Percentiles rank a stretch among this genome's conserved stretches.
Conservation (phyloP, 2,888 invertebrate genomes). For the Temnothorax rugatulus region DNA sequence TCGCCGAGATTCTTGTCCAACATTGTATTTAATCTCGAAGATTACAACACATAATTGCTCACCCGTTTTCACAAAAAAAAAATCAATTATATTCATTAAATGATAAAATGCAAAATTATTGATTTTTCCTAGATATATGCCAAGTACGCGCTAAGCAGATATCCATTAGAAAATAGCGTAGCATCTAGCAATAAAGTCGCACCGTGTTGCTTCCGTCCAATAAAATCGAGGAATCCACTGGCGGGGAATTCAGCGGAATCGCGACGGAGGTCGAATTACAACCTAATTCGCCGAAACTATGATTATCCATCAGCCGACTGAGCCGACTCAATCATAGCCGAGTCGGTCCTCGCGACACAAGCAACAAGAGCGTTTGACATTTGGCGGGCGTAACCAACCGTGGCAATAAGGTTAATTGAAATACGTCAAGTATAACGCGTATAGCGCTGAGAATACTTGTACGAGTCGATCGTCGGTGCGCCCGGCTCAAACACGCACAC, state of each 20-base stretch:
- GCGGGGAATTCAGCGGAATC: background rate
- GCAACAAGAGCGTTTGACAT: slow-evolving; percentile 75
- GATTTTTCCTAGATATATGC: background rate
- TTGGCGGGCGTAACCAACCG: slow-evolving; percentile 79
- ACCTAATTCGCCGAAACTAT: slow-evolving; percentile 45
- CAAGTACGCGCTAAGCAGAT: background rate
- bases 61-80: background rate
- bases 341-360: slow-evolving; percentile 72
- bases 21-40: background rate
- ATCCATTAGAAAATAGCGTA: background rate
- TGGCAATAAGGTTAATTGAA: slow-evolving; percentile 84
- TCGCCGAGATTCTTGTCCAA: background rate
- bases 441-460: slow-evolving; percentile 79
- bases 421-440: slow-evolving; percentile 80
- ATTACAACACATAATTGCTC: background rate
- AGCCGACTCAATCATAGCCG: slow-evolving; percentile 52
- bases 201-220: background rate
- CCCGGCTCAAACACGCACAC: slow-evolving; percentile 57
- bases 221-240: slow-evolving; percentile 4
- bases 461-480: slow-evolving; percentile 52
- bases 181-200: background rate
- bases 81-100: background rate
- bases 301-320: slow-evolving; percentile 57
- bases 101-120: background rate
- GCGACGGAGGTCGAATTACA: slow-evolving; percentile 21